Evolutionary conservation across 2,797 vertebrate genomes (phyloP), one percentile per base, ranked within the genome.

Genomic region (Mico argentatus): DNA sequence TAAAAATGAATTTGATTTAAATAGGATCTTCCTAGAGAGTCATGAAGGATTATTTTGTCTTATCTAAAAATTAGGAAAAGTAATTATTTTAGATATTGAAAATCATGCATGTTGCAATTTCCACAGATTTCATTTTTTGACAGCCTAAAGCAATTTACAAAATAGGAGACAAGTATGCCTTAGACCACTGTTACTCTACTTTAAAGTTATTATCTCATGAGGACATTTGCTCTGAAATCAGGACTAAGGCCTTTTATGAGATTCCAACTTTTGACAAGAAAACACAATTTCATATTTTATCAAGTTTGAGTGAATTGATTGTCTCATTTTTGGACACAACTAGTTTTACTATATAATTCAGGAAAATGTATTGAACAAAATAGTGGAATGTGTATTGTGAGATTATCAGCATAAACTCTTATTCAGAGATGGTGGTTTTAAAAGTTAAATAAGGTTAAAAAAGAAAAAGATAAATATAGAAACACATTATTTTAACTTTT

Each of bases 391-490:
- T 26, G 52, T 17, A 26, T 46, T 90, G 61, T 93, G 20, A 91
- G 27, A 57, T 82, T 86, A 73, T 88, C 44, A 95, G 15, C 19
- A 81, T 7, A 76, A 75, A 89, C 14, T 61, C 19, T 14, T 90
- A 33, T 77, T 88, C 50, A 73, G 3, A 36, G 30, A 67, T 0
- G 15, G 26, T 72, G 82, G 24, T 55, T 93, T 73, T 41, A 41
- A 57, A 77, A 83, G 15, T 77, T 92, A 88, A 93, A 88, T 91
- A 27, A 73, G 15, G 7, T 77, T 86, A 0, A 48, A 93, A 79
- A 87, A 85, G 33, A 89, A 91, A 61, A 73, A 50, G 41, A 70
- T 81, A 96, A 95, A 88, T 95, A 92, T 96, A 95, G 92, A 90
- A 93, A 61, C 20, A 76, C 20, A 90, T 91, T 88, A 44, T 26